Conservation (phyloP, 2,797 vertebrate species). For the Anniella stebbinsi region DNA sequence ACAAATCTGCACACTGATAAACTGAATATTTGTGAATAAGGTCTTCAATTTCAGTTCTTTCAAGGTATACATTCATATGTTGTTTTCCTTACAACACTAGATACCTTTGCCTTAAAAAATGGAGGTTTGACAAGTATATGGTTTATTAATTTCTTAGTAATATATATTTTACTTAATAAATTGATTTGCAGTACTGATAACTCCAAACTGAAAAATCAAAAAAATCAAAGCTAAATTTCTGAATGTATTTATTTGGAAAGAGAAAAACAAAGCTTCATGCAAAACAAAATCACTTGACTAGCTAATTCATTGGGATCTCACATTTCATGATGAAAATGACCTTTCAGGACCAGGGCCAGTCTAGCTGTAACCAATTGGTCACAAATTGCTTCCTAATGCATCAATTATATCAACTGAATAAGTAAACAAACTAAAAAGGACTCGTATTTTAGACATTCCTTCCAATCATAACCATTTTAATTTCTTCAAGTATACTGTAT, state of each 20-base stretch:
- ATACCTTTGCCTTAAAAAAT: constrained; percentile 3
- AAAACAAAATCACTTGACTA: constrained; percentile 14
- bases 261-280: not conserved
- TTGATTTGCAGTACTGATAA: constrained; percentile 13
- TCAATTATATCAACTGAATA: constrained; percentile 1
- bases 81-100: constrained; percentile 15
- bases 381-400: constrained; percentile 24
- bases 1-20: not conserved
- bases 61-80: not conserved
- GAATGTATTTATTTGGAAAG: constrained; percentile 11
- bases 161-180: constrained; percentile 1
- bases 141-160: constrained; percentile 17
- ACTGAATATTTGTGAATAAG: not conserved
- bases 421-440: constrained; percentile 36
- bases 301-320: constrained; percentile 17
- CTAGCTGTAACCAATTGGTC: constrained; percentile 37
- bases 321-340: constrained; percentile 37
- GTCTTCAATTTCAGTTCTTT: constrained; percentile 21
- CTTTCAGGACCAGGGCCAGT: constrained; percentile 39
- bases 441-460: not conserved
- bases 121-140: constrained; percentile 18
- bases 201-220: not conserved
- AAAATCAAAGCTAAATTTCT: constrained; percentile 4
- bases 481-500: constrained; percentile 7
- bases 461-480: constrained; percentile 29